Conservation (phyloP, 2,888 invertebrate genomes). For the Rambutsinella grinnellia region DNA sequence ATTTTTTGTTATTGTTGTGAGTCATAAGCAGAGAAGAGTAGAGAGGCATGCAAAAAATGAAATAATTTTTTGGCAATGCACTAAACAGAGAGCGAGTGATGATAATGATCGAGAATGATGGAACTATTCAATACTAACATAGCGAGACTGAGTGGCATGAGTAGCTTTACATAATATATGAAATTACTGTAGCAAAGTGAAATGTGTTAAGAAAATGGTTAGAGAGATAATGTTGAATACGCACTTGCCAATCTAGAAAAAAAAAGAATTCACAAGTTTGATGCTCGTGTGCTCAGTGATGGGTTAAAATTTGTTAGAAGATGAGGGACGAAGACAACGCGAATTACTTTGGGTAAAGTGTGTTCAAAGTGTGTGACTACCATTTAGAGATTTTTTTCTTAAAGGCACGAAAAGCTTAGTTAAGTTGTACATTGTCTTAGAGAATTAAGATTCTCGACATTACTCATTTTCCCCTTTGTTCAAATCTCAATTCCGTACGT, state of each 20-base stretch:
- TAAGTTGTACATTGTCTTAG: neutral
- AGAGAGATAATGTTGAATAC: too few relatives aligned
- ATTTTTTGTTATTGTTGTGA: conserved; percentile 33
- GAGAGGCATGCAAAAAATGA: conserved; percentile 37
- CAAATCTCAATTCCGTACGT: neutral
- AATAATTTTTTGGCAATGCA: conserved; percentile 36
- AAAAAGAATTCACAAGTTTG: neutral
- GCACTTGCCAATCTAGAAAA: too few relatives aligned
- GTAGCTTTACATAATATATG: neutral
- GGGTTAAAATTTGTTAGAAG: neutral
- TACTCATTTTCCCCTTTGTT: neutral
- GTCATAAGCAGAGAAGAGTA: neutral
- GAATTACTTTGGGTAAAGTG: neutral
- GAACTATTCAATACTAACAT: neutral
- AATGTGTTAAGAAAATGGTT: neutral
- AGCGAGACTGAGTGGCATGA: neutral
- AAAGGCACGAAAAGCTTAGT: neutral
- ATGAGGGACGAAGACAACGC: neutral
- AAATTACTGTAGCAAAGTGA: neutral
- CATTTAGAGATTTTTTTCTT: conserved; percentile 36
- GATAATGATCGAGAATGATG: neutral
- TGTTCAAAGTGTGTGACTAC: conserved; percentile 3
- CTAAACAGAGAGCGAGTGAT: neutral
- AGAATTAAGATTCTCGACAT: neutral
- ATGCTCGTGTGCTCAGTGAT: neutral